phyloP scores from a whole-genome alignment of 2,797 vertebrate species.

The Rhabdomys pumilio region DNA sequence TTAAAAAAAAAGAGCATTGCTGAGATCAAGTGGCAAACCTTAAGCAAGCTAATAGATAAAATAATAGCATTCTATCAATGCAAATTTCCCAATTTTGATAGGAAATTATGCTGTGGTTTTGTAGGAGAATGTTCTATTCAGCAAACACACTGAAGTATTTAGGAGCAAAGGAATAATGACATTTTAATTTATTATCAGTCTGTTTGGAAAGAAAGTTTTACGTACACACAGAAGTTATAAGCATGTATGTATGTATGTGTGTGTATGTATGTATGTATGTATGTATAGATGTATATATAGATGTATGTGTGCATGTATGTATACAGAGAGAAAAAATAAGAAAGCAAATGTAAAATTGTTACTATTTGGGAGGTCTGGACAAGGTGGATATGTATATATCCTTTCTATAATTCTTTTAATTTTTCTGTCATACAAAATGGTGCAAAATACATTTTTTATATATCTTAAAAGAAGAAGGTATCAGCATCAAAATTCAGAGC shows the following conservation, averaged over 20 bases:
- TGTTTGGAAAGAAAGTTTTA: conserved; percentile 14
- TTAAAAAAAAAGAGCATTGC: not conserved
- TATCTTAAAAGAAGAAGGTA: not conserved
- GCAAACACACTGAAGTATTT: conserved; percentile 2
- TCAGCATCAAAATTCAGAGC: not conserved
- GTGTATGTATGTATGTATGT: not conserved
- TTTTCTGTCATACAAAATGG: conserved; percentile 11
- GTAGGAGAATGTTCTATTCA: not conserved
- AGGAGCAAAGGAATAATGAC: not conserved
- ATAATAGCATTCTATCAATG: not conserved
- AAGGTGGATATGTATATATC: not conserved
- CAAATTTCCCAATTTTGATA: not conserved
- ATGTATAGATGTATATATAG: no score
- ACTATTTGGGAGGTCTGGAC: not conserved
- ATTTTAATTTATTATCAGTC: not conserved
- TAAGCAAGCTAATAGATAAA: conserved; percentile 36
- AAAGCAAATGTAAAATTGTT: not conserved
- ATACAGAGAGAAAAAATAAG: not conserved
- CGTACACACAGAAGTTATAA: not conserved
- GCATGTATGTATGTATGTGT: not conserved
- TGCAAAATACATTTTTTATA: not conserved
- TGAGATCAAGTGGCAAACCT: not conserved
- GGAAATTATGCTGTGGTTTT: not conserved
- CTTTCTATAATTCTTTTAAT: not conserved
- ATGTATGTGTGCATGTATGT: not conserved